Evolutionary conservation across 2,113 vertebrate genomes (phyloP).

Genomic region (Heterochromis multidens): DNA sequence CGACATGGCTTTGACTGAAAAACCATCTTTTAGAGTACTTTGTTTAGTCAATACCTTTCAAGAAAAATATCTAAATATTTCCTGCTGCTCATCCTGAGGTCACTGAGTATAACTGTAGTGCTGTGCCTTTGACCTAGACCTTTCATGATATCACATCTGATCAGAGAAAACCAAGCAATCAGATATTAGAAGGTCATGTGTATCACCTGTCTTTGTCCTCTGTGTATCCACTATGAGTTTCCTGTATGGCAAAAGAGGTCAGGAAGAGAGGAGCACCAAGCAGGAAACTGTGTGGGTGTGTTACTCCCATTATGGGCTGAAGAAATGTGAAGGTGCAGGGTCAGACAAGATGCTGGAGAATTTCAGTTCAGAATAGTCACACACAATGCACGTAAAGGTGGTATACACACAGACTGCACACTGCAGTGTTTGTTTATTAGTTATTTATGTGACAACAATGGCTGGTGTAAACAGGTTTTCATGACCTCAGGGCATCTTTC

Average conservation of each 20-base stretch:
- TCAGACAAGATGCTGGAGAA: background rate
- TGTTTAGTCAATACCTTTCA: background rate
- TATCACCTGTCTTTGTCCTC: background rate
- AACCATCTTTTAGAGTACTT: background rate
- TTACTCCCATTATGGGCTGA: slow-evolving; percentile 12
- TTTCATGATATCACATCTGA: background rate
- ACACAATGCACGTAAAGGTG: background rate
- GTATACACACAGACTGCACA: background rate
- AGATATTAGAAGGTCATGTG: background rate
- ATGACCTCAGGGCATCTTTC: slow-evolving; percentile 18
- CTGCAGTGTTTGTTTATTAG: slow-evolving; percentile 43
- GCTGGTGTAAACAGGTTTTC: slow-evolving; percentile 42
- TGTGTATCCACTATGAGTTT: background rate
- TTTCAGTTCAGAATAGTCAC: slow-evolving; percentile 27
- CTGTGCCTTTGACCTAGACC: background rate
- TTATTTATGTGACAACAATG: slow-evolving; percentile 69
- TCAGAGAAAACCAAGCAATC: background rate
- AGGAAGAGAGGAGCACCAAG: background rate
- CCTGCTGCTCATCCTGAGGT: background rate
- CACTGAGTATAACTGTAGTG: background rate
- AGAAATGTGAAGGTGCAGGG: background rate
- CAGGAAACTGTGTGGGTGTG: slow-evolving; percentile 9
- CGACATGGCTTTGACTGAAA: background rate
- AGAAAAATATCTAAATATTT: background rate
- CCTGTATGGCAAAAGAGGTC: background rate